Base-by-base conservation (phyloP, 2,888 invertebrate species). In the Anodontia alba region DNA sequence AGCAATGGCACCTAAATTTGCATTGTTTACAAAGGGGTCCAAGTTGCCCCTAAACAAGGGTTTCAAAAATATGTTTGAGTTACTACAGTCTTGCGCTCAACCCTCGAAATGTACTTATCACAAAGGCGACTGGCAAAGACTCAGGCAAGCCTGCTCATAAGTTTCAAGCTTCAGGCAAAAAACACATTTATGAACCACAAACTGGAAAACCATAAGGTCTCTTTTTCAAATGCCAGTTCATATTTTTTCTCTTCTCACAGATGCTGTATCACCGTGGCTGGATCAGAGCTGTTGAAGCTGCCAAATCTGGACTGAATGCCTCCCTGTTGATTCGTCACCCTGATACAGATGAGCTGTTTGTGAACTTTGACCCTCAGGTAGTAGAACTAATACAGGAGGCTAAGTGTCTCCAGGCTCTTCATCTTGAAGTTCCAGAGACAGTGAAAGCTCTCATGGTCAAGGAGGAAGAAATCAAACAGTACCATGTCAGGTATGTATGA, bases 261-360 rank as follows among this genome's bases (percentile, higher is more conserved):
- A 90, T 94, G 91, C 87, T 94, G 85, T 94, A 94, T 86, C 93
- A 94, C 80, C 89, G 94, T 43, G 93, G 93, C 0, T 95, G 95
- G 95, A 92, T 88, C 81, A 87, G 93, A 26, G 93, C 94, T 26
- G 93, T 94, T 15, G 94, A 94, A 38, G 88, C 92, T 0, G 91
- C 93, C 66, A 93, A 92, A 73, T 90, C 91, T 38, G 94, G 94
- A 15, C 91, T 95, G 26, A 89, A 92, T 76, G 91, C 94, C 23
- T 92, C 94, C 1, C 89, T 95, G 33, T 89, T 98, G 95, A 96
- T 97, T 17, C 51, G 96, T n/a, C 93, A 94, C 81, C 93, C 94
- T 26, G 94, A 94, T 46, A 90, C 93, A 3, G 88, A 87, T 31
- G 90, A 92, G 70, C 88, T 93, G 36, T 92, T 88, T 80, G 94